These are phyloP conservation scores for Electrophaes corylata DNA, from an alignment of 2,888 invertebrate species.

Conservation along the genomic window DNA sequence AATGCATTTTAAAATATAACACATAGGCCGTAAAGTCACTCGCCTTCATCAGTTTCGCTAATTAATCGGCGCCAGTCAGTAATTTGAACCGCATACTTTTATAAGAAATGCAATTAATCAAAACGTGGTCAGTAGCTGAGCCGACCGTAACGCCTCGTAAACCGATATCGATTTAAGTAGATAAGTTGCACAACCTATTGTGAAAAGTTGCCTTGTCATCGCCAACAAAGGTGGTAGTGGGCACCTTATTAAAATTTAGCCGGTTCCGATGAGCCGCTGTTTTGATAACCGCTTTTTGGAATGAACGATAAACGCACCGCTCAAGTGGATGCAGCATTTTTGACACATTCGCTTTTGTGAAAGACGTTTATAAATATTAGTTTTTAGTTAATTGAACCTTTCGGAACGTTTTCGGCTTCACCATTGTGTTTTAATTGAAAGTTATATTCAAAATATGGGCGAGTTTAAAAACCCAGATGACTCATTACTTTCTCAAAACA, in stretches of 20 bases:
- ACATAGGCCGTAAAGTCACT: constrained; percentile 60
- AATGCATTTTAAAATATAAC: constrained; percentile 59
- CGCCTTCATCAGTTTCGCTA: constrained; percentile 72
- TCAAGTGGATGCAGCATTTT: constrained; percentile 61
- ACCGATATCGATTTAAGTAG: constrained; percentile 81
- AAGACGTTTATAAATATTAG: constrained; percentile 65
- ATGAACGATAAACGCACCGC: constrained; percentile 61
- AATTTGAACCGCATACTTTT: constrained; percentile 62
- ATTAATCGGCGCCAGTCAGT: constrained; percentile 80
- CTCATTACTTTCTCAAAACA: background rate
- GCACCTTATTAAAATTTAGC: constrained; percentile 83
- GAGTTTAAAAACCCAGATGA: constrained; percentile 15
- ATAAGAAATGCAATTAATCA: constrained; percentile 79
- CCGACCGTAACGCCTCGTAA: constrained; percentile 81
- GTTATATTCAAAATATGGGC: constrained; percentile 8
- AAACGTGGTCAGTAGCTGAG: constrained; percentile 82
- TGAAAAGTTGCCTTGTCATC: constrained; percentile 75
- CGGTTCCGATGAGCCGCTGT: constrained; percentile 78
- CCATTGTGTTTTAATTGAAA: constrained; percentile 35
- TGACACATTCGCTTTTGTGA: constrained; percentile 65
- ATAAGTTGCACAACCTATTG: constrained; percentile 83
- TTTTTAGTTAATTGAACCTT: constrained; percentile 54
- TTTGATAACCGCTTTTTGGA: constrained; percentile 77
- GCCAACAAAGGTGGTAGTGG: constrained; percentile 81
- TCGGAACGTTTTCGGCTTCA: constrained; percentile 32